Evolutionary conservation across 92 coral and sea anemone genomes (phyloP), one percentile per base, ranked within the genome.

Genomic region (Meandrina meandrites): DNA sequence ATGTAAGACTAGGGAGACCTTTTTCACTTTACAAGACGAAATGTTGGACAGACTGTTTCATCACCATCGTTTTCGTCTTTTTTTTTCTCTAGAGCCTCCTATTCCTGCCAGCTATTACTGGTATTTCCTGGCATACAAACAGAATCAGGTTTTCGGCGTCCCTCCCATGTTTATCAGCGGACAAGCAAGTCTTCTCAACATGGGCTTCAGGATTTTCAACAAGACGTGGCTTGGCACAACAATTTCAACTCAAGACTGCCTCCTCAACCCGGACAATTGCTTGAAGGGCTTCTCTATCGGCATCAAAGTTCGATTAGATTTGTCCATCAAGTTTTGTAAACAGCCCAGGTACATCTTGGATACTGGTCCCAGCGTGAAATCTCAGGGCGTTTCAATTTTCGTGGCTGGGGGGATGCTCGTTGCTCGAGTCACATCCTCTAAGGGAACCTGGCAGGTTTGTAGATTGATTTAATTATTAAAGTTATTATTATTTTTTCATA

Each of bases 91-190:
- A 94, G 98, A 87, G 11, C 98, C 98, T 15, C 97, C 95, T 8
- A 83, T 95, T 32, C 93, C 96, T 48, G 88, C 98, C 13, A 95
- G 95, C 87, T 97, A 97, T 91, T 95, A 93, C 90, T 97, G 99
- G 99, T 95, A 96, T 72, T 94, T 97, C 92, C 87, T 97, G 92
- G 84, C 96, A 10, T 84, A 92, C 28, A 58, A 48, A 6, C 36
- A 90, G 28, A 93, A 94, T 78, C 88, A 88, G 81, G 92, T 97
- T 18, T 75, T 83, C 16, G 99, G 99, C 48, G 81, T 69, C 48
- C 98, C 98, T 34, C 90, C 94, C 0, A 81, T 97, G 70, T n/a
- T 37, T 30, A 93, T 92, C 80, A 79, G 83, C 51, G 99, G 99
- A 30, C 84, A 90, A 30, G 83, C 91, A 83, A 83, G 78, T 57